Evolutionary conservation across 2,113 vertebrate genomes (phyloP).

Genomic region (Entomyzon cyanotis): DNA sequence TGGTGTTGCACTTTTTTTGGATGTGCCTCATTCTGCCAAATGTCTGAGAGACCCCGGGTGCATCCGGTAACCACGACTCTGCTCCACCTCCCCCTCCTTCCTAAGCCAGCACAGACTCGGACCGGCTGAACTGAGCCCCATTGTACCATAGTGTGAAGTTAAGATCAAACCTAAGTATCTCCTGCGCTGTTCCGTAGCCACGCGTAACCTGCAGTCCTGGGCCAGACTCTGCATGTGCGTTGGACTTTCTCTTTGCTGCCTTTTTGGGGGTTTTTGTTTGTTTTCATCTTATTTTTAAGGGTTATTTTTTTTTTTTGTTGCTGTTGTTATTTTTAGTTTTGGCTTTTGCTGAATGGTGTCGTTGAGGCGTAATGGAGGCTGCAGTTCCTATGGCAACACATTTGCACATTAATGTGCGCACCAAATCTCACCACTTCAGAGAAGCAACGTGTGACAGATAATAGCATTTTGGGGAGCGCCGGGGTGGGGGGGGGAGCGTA

Average conservation of each 20-base stretch:
- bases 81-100: constrained; percentile 69
- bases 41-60: constrained; percentile 62
- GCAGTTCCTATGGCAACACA: constrained; percentile 71
- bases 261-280: constrained; percentile 66
- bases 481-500: background rate
- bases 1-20: constrained; percentile 65
- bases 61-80: constrained; percentile 60
- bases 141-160: constrained; percentile 67
- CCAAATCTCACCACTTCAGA: constrained; percentile 52
- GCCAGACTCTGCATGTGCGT: constrained; percentile 82
- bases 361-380: constrained; percentile 72
- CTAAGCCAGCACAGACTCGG: constrained; percentile 82
- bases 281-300: constrained; percentile 1
- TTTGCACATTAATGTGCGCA: constrained; percentile 65
- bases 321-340: constrained; percentile 44
- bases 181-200: constrained; percentile 67
- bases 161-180: constrained; percentile 50
- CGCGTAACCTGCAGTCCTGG: constrained; percentile 80
- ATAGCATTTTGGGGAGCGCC: constrained; percentile 3
- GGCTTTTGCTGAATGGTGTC: constrained; percentile 79
- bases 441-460: constrained; percentile 48
- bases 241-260: constrained; percentile 80
- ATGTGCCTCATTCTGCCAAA: constrained; percentile 71
- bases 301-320: background rate
- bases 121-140: constrained; percentile 66